Percentiles rank a stretch among this genome's conserved stretches.
Evolutionary conservation across 2,113 vertebrate genomes (phyloP).

Genomic region (Pangasianodon gigas): DNA sequence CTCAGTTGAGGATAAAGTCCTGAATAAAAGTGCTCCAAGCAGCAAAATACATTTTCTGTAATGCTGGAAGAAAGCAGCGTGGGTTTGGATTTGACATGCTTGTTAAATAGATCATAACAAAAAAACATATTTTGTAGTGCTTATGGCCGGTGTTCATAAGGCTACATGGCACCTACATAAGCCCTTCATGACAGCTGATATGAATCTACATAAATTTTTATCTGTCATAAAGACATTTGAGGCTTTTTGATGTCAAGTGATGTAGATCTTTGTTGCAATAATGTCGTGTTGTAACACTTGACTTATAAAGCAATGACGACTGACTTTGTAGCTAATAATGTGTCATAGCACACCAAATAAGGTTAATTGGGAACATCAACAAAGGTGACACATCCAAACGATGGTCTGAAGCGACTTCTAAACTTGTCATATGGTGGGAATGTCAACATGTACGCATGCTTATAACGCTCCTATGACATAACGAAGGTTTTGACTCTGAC

Average conservation of each 20-base stretch:
- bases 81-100: neutral
- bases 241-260: neutral
- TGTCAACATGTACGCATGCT: neutral
- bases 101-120: neutral
- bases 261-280: neutral
- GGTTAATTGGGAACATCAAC: neutral
- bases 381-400: neutral
- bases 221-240: neutral
- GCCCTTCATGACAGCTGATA: neutral
- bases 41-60: neutral
- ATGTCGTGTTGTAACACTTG: neutral
- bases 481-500: neutral
- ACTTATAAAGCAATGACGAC: neutral
- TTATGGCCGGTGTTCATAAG: neutral
- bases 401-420: neutral
- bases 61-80: neutral
- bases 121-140: neutral
- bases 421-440: neutral
- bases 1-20: slow-evolving; percentile 11
- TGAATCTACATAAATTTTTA: neutral
- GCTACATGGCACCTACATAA: neutral
- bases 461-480: neutral
- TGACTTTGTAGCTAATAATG: neutral
- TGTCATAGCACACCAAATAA: neutral
- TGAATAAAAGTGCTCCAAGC: neutral